These are phyloP conservation scores for Eulemur coronatus DNA, from an alignment of 2,797 vertebrate species.

Conservation along the genomic window DNA sequence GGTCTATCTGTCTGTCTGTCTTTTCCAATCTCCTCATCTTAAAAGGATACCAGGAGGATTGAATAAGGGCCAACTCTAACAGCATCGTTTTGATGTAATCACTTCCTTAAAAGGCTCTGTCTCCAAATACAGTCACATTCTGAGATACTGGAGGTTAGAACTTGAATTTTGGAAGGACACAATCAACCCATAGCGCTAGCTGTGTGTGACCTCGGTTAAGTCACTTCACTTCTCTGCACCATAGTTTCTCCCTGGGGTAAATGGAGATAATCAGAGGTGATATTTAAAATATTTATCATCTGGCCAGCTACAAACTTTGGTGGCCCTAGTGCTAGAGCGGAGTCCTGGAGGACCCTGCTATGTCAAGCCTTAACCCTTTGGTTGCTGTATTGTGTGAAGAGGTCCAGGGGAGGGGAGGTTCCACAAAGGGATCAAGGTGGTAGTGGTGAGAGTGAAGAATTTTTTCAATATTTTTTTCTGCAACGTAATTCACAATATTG, in stretches of 20 bases:
- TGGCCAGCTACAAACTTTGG: not conserved
- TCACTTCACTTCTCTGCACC: not conserved
- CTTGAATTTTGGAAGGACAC: not conserved
- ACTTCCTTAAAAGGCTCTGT: not conserved
- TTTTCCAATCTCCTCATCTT: not conserved
- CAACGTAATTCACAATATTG: no score
- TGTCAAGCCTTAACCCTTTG: not conserved
- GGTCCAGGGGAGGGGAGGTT: not conserved
- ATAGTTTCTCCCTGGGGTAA: not conserved
- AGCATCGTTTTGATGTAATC: not conserved
- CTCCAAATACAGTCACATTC: not conserved
- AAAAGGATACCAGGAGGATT: not conserved
- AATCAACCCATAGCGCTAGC: not conserved
- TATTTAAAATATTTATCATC: not conserved
- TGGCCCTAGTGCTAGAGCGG: not conserved
- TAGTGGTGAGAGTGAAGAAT: not conserved
- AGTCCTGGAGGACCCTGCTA: not conserved
- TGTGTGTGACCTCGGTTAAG: not conserved
- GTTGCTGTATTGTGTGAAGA: not conserved
- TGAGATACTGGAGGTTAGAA: not conserved
- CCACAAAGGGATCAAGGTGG: not conserved
- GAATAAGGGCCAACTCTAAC: not conserved
- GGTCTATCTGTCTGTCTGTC: not conserved
- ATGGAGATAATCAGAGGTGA: not conserved
- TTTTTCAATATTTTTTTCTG: not conserved